phyloP scores from a whole-genome alignment of 2,113 vertebrate species.

The Nerophis ophidion region DNA sequence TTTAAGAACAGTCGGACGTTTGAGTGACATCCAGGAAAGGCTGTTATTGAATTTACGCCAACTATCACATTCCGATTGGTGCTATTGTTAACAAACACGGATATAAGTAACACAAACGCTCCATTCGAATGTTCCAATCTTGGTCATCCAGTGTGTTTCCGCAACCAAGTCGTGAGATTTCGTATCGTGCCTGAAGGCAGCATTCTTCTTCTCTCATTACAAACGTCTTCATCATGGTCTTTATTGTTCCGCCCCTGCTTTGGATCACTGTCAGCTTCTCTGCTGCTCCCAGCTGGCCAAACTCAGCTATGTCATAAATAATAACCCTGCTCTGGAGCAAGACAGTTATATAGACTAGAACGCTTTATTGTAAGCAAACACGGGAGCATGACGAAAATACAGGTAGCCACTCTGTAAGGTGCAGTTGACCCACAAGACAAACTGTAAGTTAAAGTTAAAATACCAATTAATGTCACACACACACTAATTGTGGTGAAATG shows the following conservation, averaged over 20 bases:
- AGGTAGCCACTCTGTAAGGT: no score
- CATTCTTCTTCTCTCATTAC: conserved; percentile 28
- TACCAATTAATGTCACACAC: no score
- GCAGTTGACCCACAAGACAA: no score
- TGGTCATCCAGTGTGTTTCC: neutral
- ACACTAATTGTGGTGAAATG: no score
- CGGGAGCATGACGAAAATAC: no score
- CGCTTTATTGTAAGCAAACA: no score
- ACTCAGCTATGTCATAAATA: conserved; percentile 8
- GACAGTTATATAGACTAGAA: no score
- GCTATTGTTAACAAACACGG: neutral
- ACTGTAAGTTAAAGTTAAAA: no score
- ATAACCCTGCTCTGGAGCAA: neutral
- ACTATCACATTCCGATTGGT: neutral
- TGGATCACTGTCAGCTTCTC: neutral
- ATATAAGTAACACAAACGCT: neutral
- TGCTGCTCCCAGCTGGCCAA: conserved; percentile 46
- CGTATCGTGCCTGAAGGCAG: conserved; percentile 15
- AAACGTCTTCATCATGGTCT: neutral
- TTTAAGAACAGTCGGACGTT: conserved; percentile 30
- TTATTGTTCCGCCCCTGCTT: conserved; percentile 5
- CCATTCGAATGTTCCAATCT: neutral
- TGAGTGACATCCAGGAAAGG: neutral
- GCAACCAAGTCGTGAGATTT: neutral
- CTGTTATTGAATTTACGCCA: neutral